Evolutionary conservation across 35 echinoderm and acorn worm species (phyloP).

Genomic region (Holothuria glaberrima): DNA sequence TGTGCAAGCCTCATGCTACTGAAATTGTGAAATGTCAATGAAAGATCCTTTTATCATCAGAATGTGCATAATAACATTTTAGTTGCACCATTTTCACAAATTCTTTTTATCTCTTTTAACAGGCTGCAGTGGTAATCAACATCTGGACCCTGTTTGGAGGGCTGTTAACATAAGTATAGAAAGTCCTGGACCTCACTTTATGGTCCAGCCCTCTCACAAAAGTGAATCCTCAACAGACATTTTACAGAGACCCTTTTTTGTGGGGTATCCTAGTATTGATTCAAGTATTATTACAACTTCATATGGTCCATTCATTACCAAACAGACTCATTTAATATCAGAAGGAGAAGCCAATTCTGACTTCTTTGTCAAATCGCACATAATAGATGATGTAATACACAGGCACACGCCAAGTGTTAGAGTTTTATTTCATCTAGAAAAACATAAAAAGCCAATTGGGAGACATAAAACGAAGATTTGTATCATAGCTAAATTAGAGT

Average conservation of each 20-base stretch:
- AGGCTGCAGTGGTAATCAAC: constrained; percentile 24
- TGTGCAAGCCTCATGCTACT: no score
- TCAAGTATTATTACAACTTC: constrained; percentile 25
- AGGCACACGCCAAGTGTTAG: constrained; percentile 24
- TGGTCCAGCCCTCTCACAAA: neutral
- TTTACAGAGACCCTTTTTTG: constrained; percentile 28
- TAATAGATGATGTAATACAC: constrained; percentile 17
- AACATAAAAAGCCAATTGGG: neutral
- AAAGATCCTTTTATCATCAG: no score
- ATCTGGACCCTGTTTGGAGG: constrained; percentile 41
- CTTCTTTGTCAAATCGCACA: constrained; percentile 8
- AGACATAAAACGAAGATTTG: constrained; percentile 16
- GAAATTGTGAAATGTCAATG: no score
- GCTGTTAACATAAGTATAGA: constrained; percentile 24
- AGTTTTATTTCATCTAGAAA: constrained; percentile 51
- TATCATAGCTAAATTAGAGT: constrained; percentile 1
- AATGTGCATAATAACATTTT: no score
- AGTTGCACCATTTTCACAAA: no score
- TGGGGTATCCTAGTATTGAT: constrained; percentile 29
- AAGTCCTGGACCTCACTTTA: constrained; percentile 17
- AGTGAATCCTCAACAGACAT: constrained; percentile 3
- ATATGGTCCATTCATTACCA: constrained; percentile 37
- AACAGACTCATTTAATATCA: neutral
- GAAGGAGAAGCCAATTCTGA: constrained; percentile 11
- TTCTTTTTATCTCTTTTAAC: neutral